These are phyloP conservation scores for Cheilosia vernalis DNA, from an alignment of 2,888 invertebrate species.

Conservation along the genomic window DNA sequence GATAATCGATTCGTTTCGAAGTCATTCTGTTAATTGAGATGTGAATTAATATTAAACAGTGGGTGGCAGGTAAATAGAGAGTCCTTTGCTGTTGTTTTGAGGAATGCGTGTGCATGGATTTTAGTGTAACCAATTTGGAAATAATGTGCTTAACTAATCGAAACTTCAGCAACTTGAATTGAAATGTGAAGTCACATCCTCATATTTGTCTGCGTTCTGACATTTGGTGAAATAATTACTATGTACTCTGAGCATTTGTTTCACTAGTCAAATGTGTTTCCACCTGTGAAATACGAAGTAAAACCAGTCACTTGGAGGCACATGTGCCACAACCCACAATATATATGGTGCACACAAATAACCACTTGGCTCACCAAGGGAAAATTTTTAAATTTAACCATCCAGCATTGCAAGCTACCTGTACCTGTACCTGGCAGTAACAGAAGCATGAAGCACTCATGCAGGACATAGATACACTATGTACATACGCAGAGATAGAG, in stretches of 20 bases:
- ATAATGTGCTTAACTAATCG: background rate
- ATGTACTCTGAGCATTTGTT: slow-evolving; percentile 62
- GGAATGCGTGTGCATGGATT: too few species aligned
- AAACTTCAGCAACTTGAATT: background rate
- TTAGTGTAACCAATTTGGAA: too few species aligned
- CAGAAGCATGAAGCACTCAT: slow-evolving; percentile 68
- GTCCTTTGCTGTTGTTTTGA: too few species aligned
- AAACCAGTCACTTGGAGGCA: slow-evolving; percentile 20
- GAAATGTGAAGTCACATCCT: too few species aligned
- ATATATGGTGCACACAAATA: slow-evolving; percentile 7
- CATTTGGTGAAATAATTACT: slow-evolving; percentile 65
- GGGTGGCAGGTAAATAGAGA: background rate
- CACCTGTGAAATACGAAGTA: slow-evolving; percentile 59
- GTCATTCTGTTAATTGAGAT: slow-evolving; percentile 24
- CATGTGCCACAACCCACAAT: slow-evolving; percentile 35
- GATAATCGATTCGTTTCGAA: slow-evolving; percentile 29
- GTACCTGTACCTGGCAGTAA: slow-evolving; percentile 61
- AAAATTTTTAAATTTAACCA: slow-evolving; percentile 63
- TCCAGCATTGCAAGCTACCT: slow-evolving; percentile 56
- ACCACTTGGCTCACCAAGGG: background rate
- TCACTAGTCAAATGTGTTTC: slow-evolving; percentile 32
- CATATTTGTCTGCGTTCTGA: slow-evolving; percentile 17
- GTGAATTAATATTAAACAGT: slow-evolving; percentile 17
- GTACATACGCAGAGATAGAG: background rate
- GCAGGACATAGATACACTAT: slow-evolving; percentile 47